Evolutionary conservation across 1,140 invertebrate genomes (phyloP).

Genomic region (Stegodyphus mimosarum): DNA sequence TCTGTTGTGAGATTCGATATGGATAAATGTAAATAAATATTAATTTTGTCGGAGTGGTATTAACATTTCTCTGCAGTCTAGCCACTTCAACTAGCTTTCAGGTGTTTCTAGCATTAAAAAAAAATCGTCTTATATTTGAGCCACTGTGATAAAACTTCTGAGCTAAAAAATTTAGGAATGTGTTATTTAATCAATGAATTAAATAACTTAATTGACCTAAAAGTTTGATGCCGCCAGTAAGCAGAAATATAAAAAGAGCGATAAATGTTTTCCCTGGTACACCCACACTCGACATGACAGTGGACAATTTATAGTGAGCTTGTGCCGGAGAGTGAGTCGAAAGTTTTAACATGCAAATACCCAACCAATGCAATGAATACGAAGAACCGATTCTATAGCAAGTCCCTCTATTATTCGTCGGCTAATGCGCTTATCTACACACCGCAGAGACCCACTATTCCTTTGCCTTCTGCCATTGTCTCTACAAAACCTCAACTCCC

Average conservation of each 20-base stretch:
- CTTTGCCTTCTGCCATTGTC: conserved; percentile 32
- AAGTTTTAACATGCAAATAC: conserved; percentile 59
- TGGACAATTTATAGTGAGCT: conserved; percentile 49
- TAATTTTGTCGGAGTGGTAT: too few species aligned
- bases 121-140: too few species aligned
- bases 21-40: too few species aligned
- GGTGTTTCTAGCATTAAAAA: too few species aligned
- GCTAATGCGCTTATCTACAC: conserved; percentile 52
- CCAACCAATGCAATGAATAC: conserved; percentile 46
- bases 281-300: conserved; percentile 7
- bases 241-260: not conserved
- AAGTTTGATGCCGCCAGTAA: not conserved
- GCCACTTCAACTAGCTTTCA: too few species aligned
- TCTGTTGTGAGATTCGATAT: too few species aligned
- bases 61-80: too few species aligned
- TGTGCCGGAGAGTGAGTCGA: conserved; percentile 23
- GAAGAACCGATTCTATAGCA: conserved; percentile 53
- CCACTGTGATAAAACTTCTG: too few species aligned
- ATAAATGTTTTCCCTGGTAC: not conserved
- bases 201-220: not conserved
- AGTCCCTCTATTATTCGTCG: conserved; percentile 32
- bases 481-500: conserved; percentile 24
- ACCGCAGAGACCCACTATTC: conserved; percentile 47
- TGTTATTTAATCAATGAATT: not conserved
- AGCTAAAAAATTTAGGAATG: not conserved